Evolutionary conservation across 2,797 vertebrate genomes (phyloP).

Genomic region (Lophius americanus): DNA sequence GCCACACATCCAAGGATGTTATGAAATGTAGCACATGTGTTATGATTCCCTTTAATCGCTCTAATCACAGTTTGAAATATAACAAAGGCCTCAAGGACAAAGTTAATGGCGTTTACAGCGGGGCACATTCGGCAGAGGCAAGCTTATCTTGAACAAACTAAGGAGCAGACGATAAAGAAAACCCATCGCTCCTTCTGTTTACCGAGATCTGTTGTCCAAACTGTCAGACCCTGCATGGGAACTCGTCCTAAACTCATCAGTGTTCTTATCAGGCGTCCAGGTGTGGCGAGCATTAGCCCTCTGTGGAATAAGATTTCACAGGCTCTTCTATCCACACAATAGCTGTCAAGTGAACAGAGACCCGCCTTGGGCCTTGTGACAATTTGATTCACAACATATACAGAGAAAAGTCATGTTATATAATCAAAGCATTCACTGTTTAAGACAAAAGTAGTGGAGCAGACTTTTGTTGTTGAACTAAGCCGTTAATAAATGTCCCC

Average conservation of each 20-base stretch:
- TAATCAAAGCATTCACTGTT: slow-evolving; percentile 52
- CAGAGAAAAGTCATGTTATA: slow-evolving; percentile 41
- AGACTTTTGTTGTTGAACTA: slow-evolving; percentile 32
- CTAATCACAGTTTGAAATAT: slow-evolving; percentile 30
- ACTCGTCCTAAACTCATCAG: slow-evolving; percentile 44
- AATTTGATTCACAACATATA: slow-evolving; percentile 34
- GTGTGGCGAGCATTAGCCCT: slow-evolving; percentile 43
- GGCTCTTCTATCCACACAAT: slow-evolving; percentile 55
- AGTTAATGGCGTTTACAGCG: slow-evolving; percentile 27
- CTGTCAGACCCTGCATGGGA: slow-evolving; percentile 51
- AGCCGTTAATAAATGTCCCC: slow-evolving; percentile 4
- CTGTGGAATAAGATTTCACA: slow-evolving; percentile 54
- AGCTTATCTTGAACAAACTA: slow-evolving; percentile 68
- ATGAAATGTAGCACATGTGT: not conserved
- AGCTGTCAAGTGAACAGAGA: slow-evolving; percentile 39
- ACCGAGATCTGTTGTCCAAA: slow-evolving; percentile 53
- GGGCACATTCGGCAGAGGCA: slow-evolving; percentile 4
- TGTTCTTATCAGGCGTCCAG: slow-evolving; percentile 57
- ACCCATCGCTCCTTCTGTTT: slow-evolving; percentile 50
- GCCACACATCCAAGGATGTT: not conserved
- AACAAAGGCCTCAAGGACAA: slow-evolving; percentile 32
- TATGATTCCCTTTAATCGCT: not conserved
- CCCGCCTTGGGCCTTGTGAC: slow-evolving; percentile 38
- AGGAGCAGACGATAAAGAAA: slow-evolving; percentile 55
- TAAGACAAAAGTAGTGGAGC: slow-evolving; percentile 18